A percentile compares a stretch with the other conserved stretches of the same genome.
These are phyloP conservation scores for Pantherophis vulpinus DNA, from an alignment of 2,797 vertebrate species.

Conservation along the genomic window DNA sequence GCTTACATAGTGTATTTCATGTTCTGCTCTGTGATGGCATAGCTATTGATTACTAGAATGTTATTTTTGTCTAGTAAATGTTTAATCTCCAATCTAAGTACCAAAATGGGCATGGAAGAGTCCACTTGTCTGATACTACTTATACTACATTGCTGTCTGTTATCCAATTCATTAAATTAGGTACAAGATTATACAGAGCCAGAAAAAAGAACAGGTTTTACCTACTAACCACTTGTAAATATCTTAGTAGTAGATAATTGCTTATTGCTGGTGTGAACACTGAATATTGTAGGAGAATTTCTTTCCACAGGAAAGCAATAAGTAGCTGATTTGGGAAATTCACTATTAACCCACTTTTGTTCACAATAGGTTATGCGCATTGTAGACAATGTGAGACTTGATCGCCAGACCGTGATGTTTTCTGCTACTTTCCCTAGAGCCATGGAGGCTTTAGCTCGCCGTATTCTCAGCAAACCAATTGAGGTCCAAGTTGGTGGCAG, in stretches of 20 bases:
- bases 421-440: slow-evolving; percentile 97
- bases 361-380: slow-evolving; percentile 92
- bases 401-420: slow-evolving; percentile 99
- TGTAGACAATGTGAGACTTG: slow-evolving; percentile 94
- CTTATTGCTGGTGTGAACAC: background rate
- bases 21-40: rapidly evolving
- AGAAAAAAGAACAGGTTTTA: background rate
- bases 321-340: background rate
- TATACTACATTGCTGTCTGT: background rate
- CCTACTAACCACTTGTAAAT: background rate
- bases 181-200: background rate
- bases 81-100: background rate
- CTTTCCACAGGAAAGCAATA: background rate
- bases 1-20: background rate
- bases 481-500: slow-evolving; percentile 97
- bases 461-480: slow-evolving; percentile 91
- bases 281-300: background rate
- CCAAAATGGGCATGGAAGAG: background rate
- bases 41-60: background rate
- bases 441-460: slow-evolving; percentile 96
- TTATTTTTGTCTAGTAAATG: background rate
- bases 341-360: background rate
- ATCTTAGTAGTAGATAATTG: background rate
- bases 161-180: background rate
- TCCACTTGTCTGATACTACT: background rate